A percentile compares a stretch with the other conserved stretches of the same genome.
These are phyloP conservation scores for Bombus waltoni DNA, from an alignment of 1,140 invertebrate species.

Conservation along the genomic window DNA sequence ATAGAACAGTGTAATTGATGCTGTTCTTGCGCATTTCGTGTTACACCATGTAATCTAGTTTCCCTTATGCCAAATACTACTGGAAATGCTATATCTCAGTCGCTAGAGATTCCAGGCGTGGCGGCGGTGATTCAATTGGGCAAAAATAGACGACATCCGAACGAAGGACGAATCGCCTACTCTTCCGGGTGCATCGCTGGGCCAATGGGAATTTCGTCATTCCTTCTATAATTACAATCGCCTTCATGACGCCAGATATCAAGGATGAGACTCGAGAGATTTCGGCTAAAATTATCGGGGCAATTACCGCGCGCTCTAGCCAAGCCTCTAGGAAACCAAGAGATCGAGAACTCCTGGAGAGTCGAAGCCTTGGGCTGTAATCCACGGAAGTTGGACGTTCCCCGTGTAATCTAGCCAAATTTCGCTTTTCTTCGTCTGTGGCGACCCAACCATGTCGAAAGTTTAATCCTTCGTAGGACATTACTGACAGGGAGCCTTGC, in stretches of 20 bases:
- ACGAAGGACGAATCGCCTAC: background rate
- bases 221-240: conserved; percentile 42
- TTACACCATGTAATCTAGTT: no score
- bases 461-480: background rate
- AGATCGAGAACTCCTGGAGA: background rate
- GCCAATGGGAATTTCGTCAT: conserved; percentile 36
- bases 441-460: background rate
- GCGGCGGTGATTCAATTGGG: background rate
- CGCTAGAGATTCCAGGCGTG: background rate
- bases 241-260: conserved; percentile 29
- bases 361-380: background rate
- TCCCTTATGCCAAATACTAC: no score
- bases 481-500: background rate
- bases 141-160: background rate
- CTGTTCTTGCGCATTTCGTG: no score
- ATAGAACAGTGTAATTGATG: no score
- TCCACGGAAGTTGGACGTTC: background rate
- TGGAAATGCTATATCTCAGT: no score
- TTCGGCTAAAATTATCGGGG: conserved; percentile 41
- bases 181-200: background rate
- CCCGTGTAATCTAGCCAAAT: background rate
- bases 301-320: conserved; percentile 23
- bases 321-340: background rate
- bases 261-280: conserved; percentile 26
- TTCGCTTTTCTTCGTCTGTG: background rate